These are phyloP conservation scores for Aphelinus atriplicis DNA, from an alignment of 1,140 invertebrate genomes.

Conservation along the genomic window DNA sequence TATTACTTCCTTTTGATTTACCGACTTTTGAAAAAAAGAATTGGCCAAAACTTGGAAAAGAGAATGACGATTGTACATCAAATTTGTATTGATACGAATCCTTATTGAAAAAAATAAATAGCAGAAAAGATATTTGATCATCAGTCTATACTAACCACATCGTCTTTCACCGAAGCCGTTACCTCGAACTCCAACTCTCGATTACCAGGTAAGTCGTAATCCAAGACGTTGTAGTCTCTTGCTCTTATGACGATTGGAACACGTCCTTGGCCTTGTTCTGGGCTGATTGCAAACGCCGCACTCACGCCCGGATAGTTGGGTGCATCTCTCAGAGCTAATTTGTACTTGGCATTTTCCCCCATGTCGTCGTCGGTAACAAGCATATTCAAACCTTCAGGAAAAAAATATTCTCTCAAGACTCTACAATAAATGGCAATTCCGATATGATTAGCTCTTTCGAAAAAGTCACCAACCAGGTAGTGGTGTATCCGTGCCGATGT, in stretches of 20 bases:
- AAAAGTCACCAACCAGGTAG: slow-evolving; percentile 64
- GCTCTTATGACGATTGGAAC: slow-evolving; percentile 81
- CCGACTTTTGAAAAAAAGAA: too few species aligned
- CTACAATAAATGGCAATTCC: slow-evolving; percentile 1
- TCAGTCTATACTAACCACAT: slow-evolving; percentile 55
- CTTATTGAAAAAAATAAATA: too few species aligned
- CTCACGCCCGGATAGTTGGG: slow-evolving; percentile 69
- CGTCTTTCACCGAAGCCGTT: slow-evolving; percentile 71
- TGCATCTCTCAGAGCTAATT: slow-evolving; percentile 71
- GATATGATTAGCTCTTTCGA: slow-evolving; percentile 23
- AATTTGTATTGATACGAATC: too few species aligned
- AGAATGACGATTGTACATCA: too few species aligned
- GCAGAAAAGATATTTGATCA: too few species aligned
- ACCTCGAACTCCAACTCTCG: slow-evolving; percentile 78
- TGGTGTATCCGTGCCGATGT: slow-evolving; percentile 76
- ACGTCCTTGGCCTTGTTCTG: slow-evolving; percentile 74
- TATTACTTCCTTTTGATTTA: too few species aligned
- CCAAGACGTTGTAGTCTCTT: slow-evolving; percentile 71
- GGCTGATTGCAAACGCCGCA: slow-evolving; percentile 74
- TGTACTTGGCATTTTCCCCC: slow-evolving; percentile 80
- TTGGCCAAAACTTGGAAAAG: too few species aligned
- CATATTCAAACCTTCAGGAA: slow-evolving; percentile 73
- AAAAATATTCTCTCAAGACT: slow-evolving; percentile 7
- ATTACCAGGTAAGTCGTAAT: slow-evolving; percentile 76
- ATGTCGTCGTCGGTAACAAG: slow-evolving; percentile 80